These are phyloP conservation scores for Brotula barbata DNA, from an alignment of 2,797 vertebrate genomes.

Conservation along the genomic window DNA sequence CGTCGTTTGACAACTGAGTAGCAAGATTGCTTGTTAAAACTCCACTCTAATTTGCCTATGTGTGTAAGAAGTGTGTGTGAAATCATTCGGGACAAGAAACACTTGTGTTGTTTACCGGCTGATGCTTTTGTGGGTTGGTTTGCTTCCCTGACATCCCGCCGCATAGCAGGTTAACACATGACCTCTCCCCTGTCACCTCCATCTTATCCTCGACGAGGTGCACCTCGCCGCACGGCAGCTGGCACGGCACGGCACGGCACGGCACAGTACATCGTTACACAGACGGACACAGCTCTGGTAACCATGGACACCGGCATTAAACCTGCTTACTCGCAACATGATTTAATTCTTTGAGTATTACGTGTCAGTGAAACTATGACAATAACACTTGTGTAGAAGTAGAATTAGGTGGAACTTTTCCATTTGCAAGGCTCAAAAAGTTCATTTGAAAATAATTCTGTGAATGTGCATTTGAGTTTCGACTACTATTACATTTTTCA, in stretches of 20 bases:
- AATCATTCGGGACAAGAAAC: slow-evolving; percentile 58
- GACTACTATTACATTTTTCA: no score
- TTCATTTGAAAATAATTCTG: slow-evolving; percentile 22
- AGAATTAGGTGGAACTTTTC: neutral
- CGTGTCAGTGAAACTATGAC: slow-evolving; percentile 2
- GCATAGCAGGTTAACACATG: slow-evolving; percentile 64
- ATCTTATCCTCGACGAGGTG: slow-evolving; percentile 37
- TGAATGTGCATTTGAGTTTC: no score
- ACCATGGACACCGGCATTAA: slow-evolving; percentile 20
- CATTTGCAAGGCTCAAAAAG: neutral
- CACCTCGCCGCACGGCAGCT: slow-evolving; percentile 40
- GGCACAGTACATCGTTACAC: slow-evolving; percentile 6
- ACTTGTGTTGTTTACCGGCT: slow-evolving; percentile 70
- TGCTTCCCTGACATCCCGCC: slow-evolving; percentile 34
- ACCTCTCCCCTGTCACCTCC: slow-evolving; percentile 47
- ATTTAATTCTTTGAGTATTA: neutral
- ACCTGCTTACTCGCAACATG: neutral
- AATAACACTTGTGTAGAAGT: neutral
- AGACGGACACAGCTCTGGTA: slow-evolving; percentile 10
- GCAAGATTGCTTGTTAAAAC: slow-evolving; percentile 70
- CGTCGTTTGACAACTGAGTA: slow-evolving; percentile 60
- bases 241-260: slow-evolving; percentile 16
- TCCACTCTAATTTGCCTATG: slow-evolving; percentile 71
- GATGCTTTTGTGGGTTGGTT: slow-evolving; percentile 52
- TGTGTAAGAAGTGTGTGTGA: slow-evolving; percentile 58